Base-by-base conservation (phyloP, 2,888 invertebrate species). In the Mesorhabditis spiculigera region DNA sequence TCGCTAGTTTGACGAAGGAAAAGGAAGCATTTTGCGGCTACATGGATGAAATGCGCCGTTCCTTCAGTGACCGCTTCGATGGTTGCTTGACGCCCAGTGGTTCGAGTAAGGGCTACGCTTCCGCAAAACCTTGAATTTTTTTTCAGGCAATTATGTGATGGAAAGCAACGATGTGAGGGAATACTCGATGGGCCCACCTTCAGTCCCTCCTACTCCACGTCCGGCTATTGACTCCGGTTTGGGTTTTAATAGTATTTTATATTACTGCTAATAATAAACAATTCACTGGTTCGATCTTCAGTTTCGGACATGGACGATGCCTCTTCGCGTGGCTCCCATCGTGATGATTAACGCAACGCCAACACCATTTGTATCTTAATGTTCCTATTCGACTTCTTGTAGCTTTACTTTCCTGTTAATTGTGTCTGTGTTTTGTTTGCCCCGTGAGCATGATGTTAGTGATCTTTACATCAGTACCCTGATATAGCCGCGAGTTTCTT, bases 301-400 rank as follows among this genome's bases (percentile, higher is more conserved):
- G 58, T 50, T 13, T 50, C 58, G 58, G 58, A 50, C 58, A 50
- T 50, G 58, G 58, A 50, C n/a, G 58, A 50, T n/a, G 58, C 58
- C 10, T 50, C 58, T 50, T 50, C 58, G 8, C 58, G 58, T 50
- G 58, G 58, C n/a, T 50, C 58, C n/a, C 58, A 50, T 50, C 58
- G 58, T 13, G 58, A 50, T 50, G 58, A 50, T 13, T 50, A n/a
- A 50, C 8, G n/a, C 8, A 13, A 10, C 10, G 58, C n/a, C n/a
- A n/a, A 50, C 8, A 50, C n/a, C 58, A 50, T 13, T 50, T 50
- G 28, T 28, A 28, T 28, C 28, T 28, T 28, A 28, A 28, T 28
- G 28, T 28, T 28, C 28, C 28, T 28, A 28, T 28, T 28, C 28
- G 28, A 28, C 28, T 28, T 28, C 28, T 28, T 28, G 28, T 28